A percentile compares a stretch with the other conserved stretches of the same genome.
Conservation (phyloP, 1,140 invertebrate genomes). For the Lerema accius region DNA sequence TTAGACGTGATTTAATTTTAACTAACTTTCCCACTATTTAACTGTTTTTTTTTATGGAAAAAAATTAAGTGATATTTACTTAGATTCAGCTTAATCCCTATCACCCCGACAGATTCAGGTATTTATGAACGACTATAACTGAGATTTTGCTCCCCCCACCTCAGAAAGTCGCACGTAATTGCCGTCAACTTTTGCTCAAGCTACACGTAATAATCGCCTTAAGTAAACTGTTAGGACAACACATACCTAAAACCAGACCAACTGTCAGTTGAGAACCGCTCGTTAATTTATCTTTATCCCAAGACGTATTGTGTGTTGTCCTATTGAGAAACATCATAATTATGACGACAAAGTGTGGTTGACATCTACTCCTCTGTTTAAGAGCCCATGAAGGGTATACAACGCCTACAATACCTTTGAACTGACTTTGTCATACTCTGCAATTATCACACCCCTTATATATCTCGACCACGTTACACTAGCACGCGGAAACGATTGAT, state of each 20-base stretch:
- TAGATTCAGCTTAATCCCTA: too few relatives aligned
- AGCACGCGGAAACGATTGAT: not conserved
- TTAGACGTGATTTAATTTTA: too few relatives aligned
- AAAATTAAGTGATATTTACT: too few relatives aligned
- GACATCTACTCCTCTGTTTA: slow-evolving; percentile 72
- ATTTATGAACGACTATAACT: too few relatives aligned
- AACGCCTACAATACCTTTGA: slow-evolving; percentile 75
- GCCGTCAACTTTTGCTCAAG: too few relatives aligned
- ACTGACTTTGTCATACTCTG: slow-evolving; percentile 74
- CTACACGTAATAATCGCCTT: too few relatives aligned
- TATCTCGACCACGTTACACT: slow-evolving; percentile 43
- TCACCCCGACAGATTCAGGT: too few relatives aligned
- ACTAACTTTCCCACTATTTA: too few relatives aligned
- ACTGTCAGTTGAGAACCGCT: slow-evolving; percentile 42
- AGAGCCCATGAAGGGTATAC: slow-evolving; percentile 69
- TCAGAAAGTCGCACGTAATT: too few relatives aligned
- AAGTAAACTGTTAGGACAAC: slow-evolving; percentile 11
- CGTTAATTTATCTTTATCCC: slow-evolving; percentile 61
- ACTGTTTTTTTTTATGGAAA: too few relatives aligned
- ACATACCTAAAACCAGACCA: slow-evolving; percentile 27
- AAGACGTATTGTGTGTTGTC: slow-evolving; percentile 60
- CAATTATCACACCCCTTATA: slow-evolving; percentile 78
- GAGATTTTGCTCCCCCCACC: too few relatives aligned
- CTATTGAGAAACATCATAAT: slow-evolving; percentile 67
- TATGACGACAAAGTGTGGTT: slow-evolving; percentile 68